phyloP scores from a whole-genome alignment of 2,888 invertebrate species.

The Heliconius ismenius region DNA sequence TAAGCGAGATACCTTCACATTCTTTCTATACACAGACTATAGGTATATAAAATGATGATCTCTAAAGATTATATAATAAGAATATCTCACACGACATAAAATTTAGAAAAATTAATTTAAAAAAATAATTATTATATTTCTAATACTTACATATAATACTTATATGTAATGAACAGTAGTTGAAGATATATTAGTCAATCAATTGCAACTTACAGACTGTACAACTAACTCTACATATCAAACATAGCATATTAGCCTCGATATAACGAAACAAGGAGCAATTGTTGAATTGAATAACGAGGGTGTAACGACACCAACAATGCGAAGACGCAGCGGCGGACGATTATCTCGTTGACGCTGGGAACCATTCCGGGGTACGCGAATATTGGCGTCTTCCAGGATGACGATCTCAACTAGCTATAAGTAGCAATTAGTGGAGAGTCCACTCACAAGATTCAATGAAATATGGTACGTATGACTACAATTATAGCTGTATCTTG shows the following conservation, averaged over 20 bases:
- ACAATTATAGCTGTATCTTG: not conserved
- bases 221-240: constrained; percentile 25
- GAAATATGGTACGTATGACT: constrained; percentile 5
- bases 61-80: no score
- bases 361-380: constrained; percentile 66
- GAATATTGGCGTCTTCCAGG: constrained; percentile 54
- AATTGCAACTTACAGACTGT: not conserved
- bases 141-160: no score
- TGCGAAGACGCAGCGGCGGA: constrained; percentile 60
- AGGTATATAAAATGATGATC: no score
- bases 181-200: not conserved
- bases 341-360: constrained; percentile 78
- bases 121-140: no score
- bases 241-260: constrained; percentile 63
- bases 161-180: not conserved
- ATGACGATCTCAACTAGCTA: constrained; percentile 37
- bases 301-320: constrained; percentile 78
- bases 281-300: constrained; percentile 79
- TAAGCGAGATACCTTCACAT: no score
- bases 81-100: no score
- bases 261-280: constrained; percentile 72
- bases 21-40: no score
- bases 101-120: no score
- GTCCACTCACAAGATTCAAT: constrained; percentile 24
- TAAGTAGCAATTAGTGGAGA: constrained; percentile 31